Conservation (phyloP, 2,888 invertebrate genomes). For the Anoncus sp. region DNA sequence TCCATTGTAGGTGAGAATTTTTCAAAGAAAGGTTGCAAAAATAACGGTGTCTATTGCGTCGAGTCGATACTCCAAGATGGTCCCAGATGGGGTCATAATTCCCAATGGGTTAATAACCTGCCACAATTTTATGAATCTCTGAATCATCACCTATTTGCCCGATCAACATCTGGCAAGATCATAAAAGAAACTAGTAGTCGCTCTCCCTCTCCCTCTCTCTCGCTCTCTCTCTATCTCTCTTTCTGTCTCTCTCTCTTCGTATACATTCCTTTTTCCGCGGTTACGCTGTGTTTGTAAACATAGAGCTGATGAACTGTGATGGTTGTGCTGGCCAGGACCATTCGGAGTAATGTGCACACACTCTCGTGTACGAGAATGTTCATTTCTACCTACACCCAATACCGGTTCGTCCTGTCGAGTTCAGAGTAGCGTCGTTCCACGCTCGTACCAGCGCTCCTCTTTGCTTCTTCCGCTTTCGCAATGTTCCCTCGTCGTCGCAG, state of each 20-base stretch:
- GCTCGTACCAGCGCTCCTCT: slow-evolving; percentile 1
- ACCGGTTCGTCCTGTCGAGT: slow-evolving; percentile 34
- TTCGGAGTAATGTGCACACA: neutral
- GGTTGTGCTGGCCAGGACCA: neutral
- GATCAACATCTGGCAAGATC: no score
- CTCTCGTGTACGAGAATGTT: slow-evolving; percentile 2
- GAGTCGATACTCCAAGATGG: no score
- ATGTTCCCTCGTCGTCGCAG: neutral
- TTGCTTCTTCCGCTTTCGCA: slow-evolving; percentile 10
- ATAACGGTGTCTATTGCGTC: no score
- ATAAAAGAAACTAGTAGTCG: no score
- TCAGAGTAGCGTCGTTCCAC: slow-evolving; percentile 2
- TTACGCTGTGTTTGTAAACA: slow-evolving; percentile 41
- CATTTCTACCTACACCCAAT: slow-evolving; percentile 40
- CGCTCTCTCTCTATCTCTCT: no score
- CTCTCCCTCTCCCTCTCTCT: no score
- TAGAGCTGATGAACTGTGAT: slow-evolving; percentile 3
- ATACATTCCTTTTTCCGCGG: neutral
- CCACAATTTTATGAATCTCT: neutral
- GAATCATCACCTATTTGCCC: no score
- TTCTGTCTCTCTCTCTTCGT: no score
- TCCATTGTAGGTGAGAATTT: no score
- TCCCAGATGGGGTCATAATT: no score
- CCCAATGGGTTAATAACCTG: no score
- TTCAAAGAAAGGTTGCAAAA: no score